Base-by-base conservation (phyloP, 2,797 vertebrate species). In the Emys orbicularis region DNA sequence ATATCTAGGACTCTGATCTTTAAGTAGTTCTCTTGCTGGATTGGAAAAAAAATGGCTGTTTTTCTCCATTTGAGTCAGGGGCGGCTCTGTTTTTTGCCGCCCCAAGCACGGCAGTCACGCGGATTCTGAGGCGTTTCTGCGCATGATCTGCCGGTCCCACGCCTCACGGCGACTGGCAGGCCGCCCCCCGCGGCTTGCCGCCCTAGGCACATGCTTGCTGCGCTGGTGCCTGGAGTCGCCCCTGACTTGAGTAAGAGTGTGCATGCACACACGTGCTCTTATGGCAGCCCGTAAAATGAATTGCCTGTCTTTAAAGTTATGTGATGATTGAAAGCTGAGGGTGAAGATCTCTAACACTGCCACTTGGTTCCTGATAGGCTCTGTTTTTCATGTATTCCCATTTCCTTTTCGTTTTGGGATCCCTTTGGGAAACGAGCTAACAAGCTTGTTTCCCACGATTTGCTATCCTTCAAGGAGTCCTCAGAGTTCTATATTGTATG, bases 401-500 rank as follows among this genome's bases (percentile, higher is more conserved):
- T 53, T 52, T 80, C 12, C 12, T 12, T 80, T 52, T 53, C 2
- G 11, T 37, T 80, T 52, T 34, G 27, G 34, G 9, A 19, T 29
- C 27, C 9, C 21, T 34, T 83, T 31, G 12, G 19, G 44, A 47
- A 59, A 61, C 9, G 34, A 50, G 54, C 18, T 31, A 59, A 61
- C 9, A 34, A 50, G 54, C 18, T 31, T 31, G 25, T 2, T 77
- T 10, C 34, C 56, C 3, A 41, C 83, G 34, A 52, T 21, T 37
- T n/a, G 9, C 56, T 57, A 2, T 29, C 59, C 92, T 95, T 57
- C 50, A 44, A 50, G 23, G 19, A 83, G n/a, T 54, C 2, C 19
- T 1, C 19, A 0, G 81, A 76, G 49, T 16, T 68, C 1, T 12
- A 2, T 53, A 0, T 59, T 21, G 50, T 37, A 29, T 80, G 50